Conservation (phyloP, 2,888 invertebrate species). For the Campoletis raptor region DNA sequence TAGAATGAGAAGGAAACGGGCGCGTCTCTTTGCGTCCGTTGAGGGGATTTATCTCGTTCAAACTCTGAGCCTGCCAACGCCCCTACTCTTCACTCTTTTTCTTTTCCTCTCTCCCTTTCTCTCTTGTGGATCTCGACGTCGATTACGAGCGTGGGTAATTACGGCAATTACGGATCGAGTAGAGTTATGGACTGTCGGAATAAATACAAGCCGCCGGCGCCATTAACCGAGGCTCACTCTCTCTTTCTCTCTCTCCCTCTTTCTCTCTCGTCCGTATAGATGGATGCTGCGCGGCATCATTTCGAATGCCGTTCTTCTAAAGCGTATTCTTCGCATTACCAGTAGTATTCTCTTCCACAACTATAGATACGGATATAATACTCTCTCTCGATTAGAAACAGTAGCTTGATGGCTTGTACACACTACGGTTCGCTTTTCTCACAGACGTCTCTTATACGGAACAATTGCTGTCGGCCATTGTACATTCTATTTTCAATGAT, state of each 20-base stretch:
- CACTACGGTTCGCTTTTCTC: conserved; percentile 23
- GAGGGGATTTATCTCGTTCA: conserved; percentile 54
- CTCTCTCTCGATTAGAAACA: conserved; percentile 56
- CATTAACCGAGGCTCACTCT: conserved; percentile 68
- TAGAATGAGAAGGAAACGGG: conserved; percentile 43
- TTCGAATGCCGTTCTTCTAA: conserved; percentile 54
- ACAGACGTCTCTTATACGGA: conserved; percentile 32
- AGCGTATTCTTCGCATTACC: conserved; percentile 44
- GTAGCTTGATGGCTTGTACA: conserved; percentile 46
- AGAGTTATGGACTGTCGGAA: conserved; percentile 80
- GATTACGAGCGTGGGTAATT: conserved; percentile 74
- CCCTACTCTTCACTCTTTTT: conserved; percentile 51
- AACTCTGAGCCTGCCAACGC: conserved; percentile 52
- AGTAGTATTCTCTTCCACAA: conserved; percentile 10
- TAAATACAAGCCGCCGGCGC: conserved; percentile 77
- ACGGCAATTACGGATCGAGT: conserved; percentile 78
- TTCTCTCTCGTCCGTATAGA: conserved; percentile 46
- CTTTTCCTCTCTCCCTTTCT: conserved; percentile 47
- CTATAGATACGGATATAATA: conserved; percentile 53
- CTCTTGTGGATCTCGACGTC: conserved; percentile 61
- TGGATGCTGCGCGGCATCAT: conserved; percentile 48
- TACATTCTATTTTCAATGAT: conserved; percentile 34
- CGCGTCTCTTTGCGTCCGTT: conserved; percentile 43
- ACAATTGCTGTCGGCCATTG: conserved; percentile 21
- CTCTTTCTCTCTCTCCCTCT: conserved; percentile 62